These are phyloP conservation scores for Perizoma affinitatum DNA, from an alignment of 2,888 invertebrate genomes.

Conservation along the genomic window DNA sequence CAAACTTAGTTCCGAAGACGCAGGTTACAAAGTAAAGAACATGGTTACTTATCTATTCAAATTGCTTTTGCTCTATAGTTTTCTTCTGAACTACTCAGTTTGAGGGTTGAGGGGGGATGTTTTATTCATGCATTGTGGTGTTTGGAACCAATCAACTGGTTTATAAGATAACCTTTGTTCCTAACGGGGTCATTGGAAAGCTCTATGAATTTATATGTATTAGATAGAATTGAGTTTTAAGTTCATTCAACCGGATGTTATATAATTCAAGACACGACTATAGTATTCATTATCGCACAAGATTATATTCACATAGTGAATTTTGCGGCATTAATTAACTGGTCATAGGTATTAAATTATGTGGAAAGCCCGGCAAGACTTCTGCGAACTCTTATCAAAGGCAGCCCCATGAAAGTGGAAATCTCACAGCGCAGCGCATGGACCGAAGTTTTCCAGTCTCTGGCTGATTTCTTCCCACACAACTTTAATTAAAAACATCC, in stretches of 20 bases:
- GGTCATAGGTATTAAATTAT: slow-evolving; percentile 1
- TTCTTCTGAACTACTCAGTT: slow-evolving; percentile 41
- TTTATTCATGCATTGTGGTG: slow-evolving; percentile 45
- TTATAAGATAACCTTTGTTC: slow-evolving; percentile 26
- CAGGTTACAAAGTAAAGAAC: slow-evolving; percentile 48
- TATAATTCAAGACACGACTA: background rate
- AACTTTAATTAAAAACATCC: slow-evolving; percentile 70
- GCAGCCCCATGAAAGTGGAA: slow-evolving; percentile 35
- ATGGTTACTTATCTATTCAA: slow-evolving; percentile 49
- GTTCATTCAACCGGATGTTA: too few species aligned
- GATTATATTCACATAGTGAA: background rate
- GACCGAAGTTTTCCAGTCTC: slow-evolving; percentile 42
- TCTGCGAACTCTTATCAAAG: slow-evolving; percentile 34
- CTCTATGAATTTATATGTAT: too few species aligned
- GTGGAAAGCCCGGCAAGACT: background rate
- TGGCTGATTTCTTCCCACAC: slow-evolving; percentile 47
- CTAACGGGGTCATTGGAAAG: too few species aligned
- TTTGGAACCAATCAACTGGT: slow-evolving; percentile 34
- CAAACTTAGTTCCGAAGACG: slow-evolving; percentile 42
- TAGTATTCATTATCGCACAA: background rate
- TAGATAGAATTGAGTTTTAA: too few species aligned
- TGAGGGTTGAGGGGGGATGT: slow-evolving; percentile 36
- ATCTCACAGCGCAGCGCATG: slow-evolving; percentile 32
- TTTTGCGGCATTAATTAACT: background rate
- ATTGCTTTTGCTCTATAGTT: slow-evolving; percentile 47